Evolutionary conservation across 2,888 invertebrate species (phyloP), one percentile per base, ranked within the genome.

Genomic region (Tuta absoluta): DNA sequence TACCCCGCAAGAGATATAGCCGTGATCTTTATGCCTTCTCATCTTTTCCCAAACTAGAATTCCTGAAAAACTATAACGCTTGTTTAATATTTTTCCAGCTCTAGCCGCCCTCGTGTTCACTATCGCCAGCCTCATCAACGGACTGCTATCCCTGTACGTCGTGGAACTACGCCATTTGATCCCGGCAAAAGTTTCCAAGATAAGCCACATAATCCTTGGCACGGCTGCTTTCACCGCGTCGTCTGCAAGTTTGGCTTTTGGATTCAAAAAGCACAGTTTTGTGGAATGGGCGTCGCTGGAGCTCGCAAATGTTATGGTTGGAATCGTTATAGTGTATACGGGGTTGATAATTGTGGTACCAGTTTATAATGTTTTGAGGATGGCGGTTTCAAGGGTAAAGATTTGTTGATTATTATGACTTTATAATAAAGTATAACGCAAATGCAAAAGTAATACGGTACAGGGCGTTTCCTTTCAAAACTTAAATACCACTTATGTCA

Each of bases 61-160:
- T n/a, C n/a, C n/a, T n/a, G n/a, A n/a, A n/a, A n/a, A n/a, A n/a
- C n/a, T n/a, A n/a, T n/a, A n/a, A n/a, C n/a, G n/a, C n/a, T n/a
- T n/a, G n/a, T 21, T 24, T 62, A 60, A 61, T 66, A 68, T 48
- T 67, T n/a, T 78, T 74, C 24, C 78, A 85, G 86, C 71, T n/a
- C 72, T 86, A 2, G 79, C 84, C n/a, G 85, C 86, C 0, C 63
- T 86, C 53, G 77, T 86, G 11, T 85, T 85, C 66, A 86, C 86
- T n/a, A 66, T 73, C 3, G 79, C 79, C 21, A 75, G 82, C 56
- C 70, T 86, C n/a, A 71, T 86, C 58, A 86, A 84, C 56, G 86
- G 86, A 0, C 19, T 84, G 0, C 62, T 81, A 21, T 84, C 86
- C 0, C 76, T 84, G n/a, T 86, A 81, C 72, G 80, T 82, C 0